Percentiles rank a stretch among this genome's conserved stretches.
phyloP scores from a whole-genome alignment of 92 coral and sea anemone genomes.

The Phenganax marumi region DNA sequence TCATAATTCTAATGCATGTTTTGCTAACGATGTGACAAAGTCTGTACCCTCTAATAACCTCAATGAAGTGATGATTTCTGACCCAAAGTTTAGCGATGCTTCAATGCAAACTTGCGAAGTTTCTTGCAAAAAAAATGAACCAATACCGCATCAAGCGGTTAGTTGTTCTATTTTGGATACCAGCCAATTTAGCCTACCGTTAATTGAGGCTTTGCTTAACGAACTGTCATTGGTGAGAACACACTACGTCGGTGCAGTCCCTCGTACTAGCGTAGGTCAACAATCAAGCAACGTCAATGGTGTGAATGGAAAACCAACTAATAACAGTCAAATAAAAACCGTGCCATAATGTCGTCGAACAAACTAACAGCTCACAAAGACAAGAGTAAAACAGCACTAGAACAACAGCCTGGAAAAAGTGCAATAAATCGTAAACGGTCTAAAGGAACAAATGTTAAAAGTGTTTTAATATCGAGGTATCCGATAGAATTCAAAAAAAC shows the following conservation, averaged over 20 bases:
- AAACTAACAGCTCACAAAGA: neutral
- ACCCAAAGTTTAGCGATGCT: constrained; percentile 10
- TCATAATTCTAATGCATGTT: too few relatives aligned
- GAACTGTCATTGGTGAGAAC: constrained; percentile 63
- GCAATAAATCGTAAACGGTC: neutral
- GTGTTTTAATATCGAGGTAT: constrained; percentile 47
- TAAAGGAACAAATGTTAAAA: constrained; percentile 13
- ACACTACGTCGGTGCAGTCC: neutral
- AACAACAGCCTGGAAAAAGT: neutral
- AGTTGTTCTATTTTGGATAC: neutral
- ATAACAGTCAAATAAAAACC: constrained; percentile 13
- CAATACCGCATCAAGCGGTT: neutral
- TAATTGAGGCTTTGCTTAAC: constrained; percentile 75
- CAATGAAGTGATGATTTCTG: neutral
- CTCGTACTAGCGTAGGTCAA: constrained; percentile 1
- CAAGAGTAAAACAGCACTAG: constrained; percentile 9
- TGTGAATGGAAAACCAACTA: neutral
- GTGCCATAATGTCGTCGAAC: neutral
- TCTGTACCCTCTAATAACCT: neutral
- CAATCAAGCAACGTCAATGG: neutral
- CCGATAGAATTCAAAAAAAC: constrained; percentile 73
- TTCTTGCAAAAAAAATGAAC: neutral
- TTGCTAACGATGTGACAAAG: too few relatives aligned
- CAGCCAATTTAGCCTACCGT: constrained; percentile 52
- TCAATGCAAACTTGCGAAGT: constrained; percentile 19